Conservation (phyloP, 2,888 invertebrate genomes). For the Biston stratarius region DNA sequence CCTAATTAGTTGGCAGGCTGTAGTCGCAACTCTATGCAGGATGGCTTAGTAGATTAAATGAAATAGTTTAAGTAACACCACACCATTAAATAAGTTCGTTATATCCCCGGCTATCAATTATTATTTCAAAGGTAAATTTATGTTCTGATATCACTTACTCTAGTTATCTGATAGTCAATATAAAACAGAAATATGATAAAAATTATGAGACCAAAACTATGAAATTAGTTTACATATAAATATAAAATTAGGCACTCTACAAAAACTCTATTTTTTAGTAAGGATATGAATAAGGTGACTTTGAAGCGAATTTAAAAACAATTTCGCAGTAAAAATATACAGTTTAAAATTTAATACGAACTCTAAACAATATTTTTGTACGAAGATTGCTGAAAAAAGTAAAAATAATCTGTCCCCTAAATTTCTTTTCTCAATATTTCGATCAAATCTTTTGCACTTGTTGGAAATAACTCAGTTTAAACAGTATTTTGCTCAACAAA, state of each 20-base stretch:
- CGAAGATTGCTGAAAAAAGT: slow-evolving; percentile 29
- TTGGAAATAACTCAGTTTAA: not conserved
- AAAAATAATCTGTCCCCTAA: slow-evolving; percentile 16
- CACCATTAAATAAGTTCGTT: not conserved
- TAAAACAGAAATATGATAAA: too few species aligned
- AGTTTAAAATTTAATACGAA: slow-evolving; percentile 13
- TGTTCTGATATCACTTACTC: too few species aligned
- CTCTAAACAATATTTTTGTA: slow-evolving; percentile 34
- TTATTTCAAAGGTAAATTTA: not conserved
- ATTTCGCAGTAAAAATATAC: not conserved
- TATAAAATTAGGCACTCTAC: not conserved
- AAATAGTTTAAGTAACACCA: not conserved
- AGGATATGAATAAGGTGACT: not conserved
- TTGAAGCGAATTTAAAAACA: too few species aligned
- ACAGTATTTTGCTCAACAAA: slow-evolving; percentile 8
- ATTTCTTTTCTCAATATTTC: not conserved
- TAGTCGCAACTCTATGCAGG: slow-evolving; percentile 44
- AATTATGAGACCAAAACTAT: too few species aligned
- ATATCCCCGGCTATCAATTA: not conserved
- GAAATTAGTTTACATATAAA: not conserved
- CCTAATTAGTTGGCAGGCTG: slow-evolving; percentile 63
- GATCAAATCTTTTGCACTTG: not conserved
- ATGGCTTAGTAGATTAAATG: slow-evolving; percentile 29
- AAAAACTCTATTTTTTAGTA: not conserved
- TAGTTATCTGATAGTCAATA: too few species aligned